A percentile compares a stretch with the other conserved stretches of the same genome.
phyloP scores from a whole-genome alignment of 1,140 invertebrate genomes.

The Drosophila repleta region DNA sequence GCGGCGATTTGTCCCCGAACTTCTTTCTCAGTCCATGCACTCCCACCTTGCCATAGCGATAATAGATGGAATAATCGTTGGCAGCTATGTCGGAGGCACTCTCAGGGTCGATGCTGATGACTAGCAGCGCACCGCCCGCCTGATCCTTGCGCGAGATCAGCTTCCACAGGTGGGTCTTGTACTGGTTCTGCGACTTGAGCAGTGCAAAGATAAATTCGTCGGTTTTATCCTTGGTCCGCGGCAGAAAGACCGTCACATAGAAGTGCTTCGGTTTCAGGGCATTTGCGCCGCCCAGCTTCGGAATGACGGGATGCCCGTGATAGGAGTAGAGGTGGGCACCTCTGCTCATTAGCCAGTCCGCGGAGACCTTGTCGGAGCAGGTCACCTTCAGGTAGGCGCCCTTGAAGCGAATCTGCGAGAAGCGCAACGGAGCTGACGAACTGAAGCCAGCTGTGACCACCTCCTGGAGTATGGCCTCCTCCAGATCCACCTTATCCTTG shows the following conservation, averaged over 20 bases:
- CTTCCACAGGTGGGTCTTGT: conserved; percentile 22
- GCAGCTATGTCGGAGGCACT: conserved; percentile 16
- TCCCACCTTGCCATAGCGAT: conserved; percentile 16
- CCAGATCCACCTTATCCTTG: conserved; percentile 11
- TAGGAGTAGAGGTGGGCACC: not conserved
- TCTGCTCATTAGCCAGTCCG: conserved; percentile 6
- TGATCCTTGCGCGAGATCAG: not conserved
- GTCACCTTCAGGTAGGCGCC: conserved; percentile 10
- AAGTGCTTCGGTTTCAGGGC: not conserved
- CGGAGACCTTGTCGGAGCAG: conserved; percentile 2
- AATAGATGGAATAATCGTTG: conserved; percentile 20
- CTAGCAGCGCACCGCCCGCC: not conserved
- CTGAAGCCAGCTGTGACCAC: not conserved
- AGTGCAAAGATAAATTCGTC: conserved; percentile 11
- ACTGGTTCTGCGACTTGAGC: conserved; percentile 25
- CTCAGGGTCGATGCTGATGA: conserved; percentile 9
- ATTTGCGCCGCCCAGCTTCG: not conserved
- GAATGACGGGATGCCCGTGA: conserved; percentile 6
- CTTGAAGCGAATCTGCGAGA: conserved; percentile 1
- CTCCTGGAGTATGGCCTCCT: conserved; percentile 32
- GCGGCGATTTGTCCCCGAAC: not conserved
- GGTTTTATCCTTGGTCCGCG: conserved; percentile 2
- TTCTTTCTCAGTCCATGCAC: conserved; percentile 11
- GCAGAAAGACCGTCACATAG: not conserved
- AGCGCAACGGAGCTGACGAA: conserved; percentile 8